A percentile compares a stretch with the other conserved stretches of the same genome.
phyloP scores from a whole-genome alignment of 2,797 vertebrate species.

The Leucoraja ocellata region DNA sequence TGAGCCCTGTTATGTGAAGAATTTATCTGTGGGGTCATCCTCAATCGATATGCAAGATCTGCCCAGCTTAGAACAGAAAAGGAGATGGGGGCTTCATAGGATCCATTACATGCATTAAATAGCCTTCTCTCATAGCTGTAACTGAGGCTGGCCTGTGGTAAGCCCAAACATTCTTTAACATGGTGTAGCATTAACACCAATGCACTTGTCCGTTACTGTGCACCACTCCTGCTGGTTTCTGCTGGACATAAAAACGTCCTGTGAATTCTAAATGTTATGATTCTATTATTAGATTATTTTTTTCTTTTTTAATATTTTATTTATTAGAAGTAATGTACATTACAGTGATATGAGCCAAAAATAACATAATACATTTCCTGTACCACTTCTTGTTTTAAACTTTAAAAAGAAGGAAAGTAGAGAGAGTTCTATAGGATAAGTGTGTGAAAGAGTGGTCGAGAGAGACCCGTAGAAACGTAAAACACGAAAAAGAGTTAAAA shows the following conservation, averaged over 20 bases:
- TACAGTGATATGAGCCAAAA: no score
- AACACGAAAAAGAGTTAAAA: no score
- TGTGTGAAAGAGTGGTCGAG: no score
- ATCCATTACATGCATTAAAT: neutral
- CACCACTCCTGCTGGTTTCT: neutral
- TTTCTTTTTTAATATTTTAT: no score
- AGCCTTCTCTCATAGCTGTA: neutral
- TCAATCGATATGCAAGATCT: neutral
- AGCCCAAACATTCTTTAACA: neutral
- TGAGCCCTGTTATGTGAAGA: neutral
- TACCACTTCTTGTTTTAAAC: no score
- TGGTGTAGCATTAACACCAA: no score
- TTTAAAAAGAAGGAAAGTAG: no score
- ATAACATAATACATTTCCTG: no score
- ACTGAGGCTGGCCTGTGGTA: neutral
- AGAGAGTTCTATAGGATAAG: no score
- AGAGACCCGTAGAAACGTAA: no score
- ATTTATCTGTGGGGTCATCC: neutral
- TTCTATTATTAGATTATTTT: neutral
- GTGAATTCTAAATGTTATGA: neutral
- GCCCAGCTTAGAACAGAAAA: neutral
- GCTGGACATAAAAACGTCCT: neutral
- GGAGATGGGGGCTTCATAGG: neutral
- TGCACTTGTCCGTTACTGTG: neutral
- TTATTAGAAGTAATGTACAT: no score